Evolutionary conservation across 2,888 invertebrate genomes (phyloP).

Genomic region (Pseudoips prasinana): DNA sequence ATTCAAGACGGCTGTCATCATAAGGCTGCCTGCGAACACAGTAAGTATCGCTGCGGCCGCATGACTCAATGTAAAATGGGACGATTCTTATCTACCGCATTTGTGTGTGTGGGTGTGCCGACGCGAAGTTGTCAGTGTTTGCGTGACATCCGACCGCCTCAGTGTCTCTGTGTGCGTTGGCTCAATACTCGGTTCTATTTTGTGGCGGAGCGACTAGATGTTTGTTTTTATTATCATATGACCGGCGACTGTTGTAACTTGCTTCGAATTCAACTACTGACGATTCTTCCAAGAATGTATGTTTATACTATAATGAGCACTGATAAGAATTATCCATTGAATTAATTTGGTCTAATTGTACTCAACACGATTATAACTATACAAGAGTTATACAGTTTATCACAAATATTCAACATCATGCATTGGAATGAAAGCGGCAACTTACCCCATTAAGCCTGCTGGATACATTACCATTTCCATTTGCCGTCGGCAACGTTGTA

Average conservation of each 20-base stretch:
- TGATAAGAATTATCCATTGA: no score
- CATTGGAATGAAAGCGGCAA: not conserved
- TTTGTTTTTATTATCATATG: constrained; percentile 82
- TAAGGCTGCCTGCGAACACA: constrained; percentile 80
- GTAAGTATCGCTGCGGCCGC: constrained; percentile 73
- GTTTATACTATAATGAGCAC: no score
- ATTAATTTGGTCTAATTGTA: no score
- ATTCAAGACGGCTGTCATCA: constrained; percentile 79
- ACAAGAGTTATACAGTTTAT: no score
- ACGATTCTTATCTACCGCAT: constrained; percentile 76
- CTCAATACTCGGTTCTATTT: constrained; percentile 80
- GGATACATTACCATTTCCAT: constrained; percentile 10
- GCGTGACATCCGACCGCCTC: constrained; percentile 73
- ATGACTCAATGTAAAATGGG: constrained; percentile 79
- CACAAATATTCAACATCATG: no score
- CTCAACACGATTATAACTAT: no score
- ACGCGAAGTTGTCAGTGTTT: constrained; percentile 46
- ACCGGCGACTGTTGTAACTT: constrained; percentile 62
- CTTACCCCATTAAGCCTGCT: not conserved
- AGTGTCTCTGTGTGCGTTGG: constrained; percentile 62
- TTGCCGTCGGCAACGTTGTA: constrained; percentile 40
- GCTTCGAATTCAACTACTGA: constrained; percentile 33
- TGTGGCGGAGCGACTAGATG: constrained; percentile 73
- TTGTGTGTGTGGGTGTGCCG: constrained; percentile 57
- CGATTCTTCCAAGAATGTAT: constrained; percentile 3